These are phyloP conservation scores for Pantherophis guttatus DNA, from an alignment of 2,113 vertebrate species.

Conservation along the genomic window DNA sequence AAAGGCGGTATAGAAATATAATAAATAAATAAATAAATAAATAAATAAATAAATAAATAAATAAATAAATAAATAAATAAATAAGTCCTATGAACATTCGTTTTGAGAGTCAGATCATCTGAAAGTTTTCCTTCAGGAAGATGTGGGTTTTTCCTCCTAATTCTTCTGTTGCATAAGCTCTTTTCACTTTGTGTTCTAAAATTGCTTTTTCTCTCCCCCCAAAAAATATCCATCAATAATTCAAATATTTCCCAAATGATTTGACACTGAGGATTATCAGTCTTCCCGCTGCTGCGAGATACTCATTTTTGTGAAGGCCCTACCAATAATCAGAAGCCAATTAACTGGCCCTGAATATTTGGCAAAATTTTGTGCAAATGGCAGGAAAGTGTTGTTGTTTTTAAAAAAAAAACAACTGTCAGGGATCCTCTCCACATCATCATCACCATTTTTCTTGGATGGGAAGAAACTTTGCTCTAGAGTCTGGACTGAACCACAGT, in stretches of 20 bases:
- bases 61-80: too few species aligned
- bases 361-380: slow-evolving; percentile 1
- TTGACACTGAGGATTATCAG: slow-evolving; percentile 7
- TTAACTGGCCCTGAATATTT: not conserved
- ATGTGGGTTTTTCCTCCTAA: not conserved
- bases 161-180: not conserved
- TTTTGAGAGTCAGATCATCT: not conserved
- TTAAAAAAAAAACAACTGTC: not conserved
- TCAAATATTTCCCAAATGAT: slow-evolving; percentile 1
- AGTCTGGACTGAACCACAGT: slow-evolving; percentile 25
- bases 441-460: slow-evolving; percentile 4
- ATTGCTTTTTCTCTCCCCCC: not conserved
- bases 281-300: not conserved
- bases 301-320: not conserved
- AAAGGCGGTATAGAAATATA: too few species aligned
- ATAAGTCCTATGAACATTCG: not conserved
- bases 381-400: not conserved
- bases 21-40: too few species aligned
- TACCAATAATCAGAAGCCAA: slow-evolving; percentile 13
- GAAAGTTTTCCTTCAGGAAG: not conserved
- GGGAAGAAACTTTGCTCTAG: slow-evolving; percentile 5
- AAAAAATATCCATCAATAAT: not conserved
- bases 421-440: not conserved
- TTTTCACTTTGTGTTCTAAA: not conserved
- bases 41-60: too few species aligned